Evolutionary conservation across 1,140 invertebrate species (phyloP).

Genomic region (Meloidogyne floridensis): DNA sequence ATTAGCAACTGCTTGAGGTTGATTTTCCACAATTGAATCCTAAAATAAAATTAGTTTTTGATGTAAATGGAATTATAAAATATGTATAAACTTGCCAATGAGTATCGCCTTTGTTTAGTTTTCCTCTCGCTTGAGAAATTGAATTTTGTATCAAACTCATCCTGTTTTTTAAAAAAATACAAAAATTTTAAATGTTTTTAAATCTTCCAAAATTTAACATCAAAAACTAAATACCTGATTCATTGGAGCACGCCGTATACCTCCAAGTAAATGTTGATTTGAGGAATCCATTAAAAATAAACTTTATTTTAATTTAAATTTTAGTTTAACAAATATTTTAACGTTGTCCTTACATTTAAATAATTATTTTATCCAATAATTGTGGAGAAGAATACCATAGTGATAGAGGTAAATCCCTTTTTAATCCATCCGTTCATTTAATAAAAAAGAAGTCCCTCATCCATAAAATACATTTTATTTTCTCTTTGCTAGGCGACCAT

Average conservation of each 20-base stretch:
- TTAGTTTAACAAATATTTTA: neutral
- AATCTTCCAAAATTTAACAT: neutral
- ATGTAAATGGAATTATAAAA: neutral
- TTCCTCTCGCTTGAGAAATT: constrained; percentile 43
- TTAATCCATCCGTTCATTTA: constrained; percentile 2
- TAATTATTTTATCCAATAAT: too few relatives aligned
- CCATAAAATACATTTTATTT: neutral
- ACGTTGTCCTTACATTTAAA: neutral
- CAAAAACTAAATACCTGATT: constrained; percentile 15
- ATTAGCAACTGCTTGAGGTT: constrained; percentile 15
- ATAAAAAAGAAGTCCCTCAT: neutral
- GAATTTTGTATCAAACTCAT: constrained; percentile 56
- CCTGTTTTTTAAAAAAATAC: constrained; percentile 35
- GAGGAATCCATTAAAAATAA: constrained; percentile 1
- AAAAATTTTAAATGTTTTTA: constrained; percentile 1
- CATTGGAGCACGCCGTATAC: constrained; percentile 25
- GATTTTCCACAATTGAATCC: constrained; percentile 29
- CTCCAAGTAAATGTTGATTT: constrained; percentile 22
- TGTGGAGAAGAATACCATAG: neutral
- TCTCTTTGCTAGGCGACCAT: neutral
- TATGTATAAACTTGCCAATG: neutral
- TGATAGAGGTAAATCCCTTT: constrained; percentile 1
- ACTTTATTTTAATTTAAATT: neutral
- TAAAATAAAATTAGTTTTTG: neutral
- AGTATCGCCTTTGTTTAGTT: constrained; percentile 14